Evolutionary conservation across 2,797 vertebrate genomes (phyloP).

Genomic region (Amazona ochrocephala): DNA sequence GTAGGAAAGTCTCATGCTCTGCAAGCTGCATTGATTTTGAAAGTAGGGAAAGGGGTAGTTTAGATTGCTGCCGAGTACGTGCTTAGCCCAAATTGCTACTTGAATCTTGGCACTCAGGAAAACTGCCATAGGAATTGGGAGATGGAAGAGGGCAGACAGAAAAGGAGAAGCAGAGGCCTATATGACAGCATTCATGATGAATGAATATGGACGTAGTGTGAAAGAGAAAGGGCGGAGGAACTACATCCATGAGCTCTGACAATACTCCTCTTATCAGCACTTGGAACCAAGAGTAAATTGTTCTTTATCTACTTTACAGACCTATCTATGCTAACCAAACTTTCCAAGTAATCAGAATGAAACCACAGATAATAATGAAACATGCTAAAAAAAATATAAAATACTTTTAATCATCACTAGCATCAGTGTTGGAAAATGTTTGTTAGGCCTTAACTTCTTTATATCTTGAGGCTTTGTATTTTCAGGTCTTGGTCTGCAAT

Average conservation of each 20-base stretch:
- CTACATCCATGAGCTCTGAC: not conserved
- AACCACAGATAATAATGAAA: conserved; percentile 31
- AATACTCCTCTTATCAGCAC: not conserved
- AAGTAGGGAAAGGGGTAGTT: conserved; percentile 20
- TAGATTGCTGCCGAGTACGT: not conserved
- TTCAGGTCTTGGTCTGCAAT: not conserved
- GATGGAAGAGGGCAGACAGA: not conserved
- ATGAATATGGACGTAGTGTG: not conserved
- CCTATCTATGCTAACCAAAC: conserved; percentile 6
- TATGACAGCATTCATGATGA: not conserved
- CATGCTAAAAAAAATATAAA: not conserved
- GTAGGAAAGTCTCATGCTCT: not conserved
- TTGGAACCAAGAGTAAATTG: not conserved
- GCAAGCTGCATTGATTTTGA: not conserved
- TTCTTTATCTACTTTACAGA: not conserved
- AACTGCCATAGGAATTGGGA: not conserved
- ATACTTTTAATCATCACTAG: not conserved
- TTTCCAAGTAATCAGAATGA: conserved; percentile 55
- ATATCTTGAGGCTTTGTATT: not conserved
- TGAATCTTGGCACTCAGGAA: not conserved
- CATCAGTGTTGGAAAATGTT: not conserved
- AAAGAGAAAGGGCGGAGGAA: not conserved
- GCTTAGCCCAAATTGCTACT: not conserved
- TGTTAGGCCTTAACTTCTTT: not conserved
- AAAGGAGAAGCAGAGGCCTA: not conserved